Evolutionary conservation across 2,888 invertebrate genomes (phyloP), one percentile per base, ranked within the genome.

Genomic region (Auanema sp.): DNA sequence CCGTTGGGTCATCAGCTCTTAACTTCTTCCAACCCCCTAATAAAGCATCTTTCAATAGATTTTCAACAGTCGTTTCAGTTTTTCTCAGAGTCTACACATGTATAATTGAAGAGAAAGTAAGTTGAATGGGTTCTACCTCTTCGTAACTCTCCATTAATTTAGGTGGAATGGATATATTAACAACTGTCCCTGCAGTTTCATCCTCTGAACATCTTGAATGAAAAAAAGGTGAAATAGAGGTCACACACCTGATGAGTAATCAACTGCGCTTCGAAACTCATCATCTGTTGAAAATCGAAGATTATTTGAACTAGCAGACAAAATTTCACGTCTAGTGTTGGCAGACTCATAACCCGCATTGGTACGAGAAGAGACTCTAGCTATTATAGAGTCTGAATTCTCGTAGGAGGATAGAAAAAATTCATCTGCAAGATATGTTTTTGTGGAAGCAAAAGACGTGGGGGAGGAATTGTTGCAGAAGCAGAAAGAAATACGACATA

Each of bases 1-100:
- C 68, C 8, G 51, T 58, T 11, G 66, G 68, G 41, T 55, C 49
- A 6, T 50, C 56, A 1, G 40, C 6, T 47, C 68, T 59, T 3
- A 72, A 53, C 3, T 44, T 47, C 49, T 72, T 72, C 72, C 72
- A 72, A 21, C 66, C 66, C 47, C 72, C 72, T 23, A 70, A 58
- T 4, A 51, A 51, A 0, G 66, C 66, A 51, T 72, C 72, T 40
- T 64, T 25, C 49, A 70, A 25, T 0, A 72, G 58, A 49, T 62
- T 59, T 24, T 68, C 66, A 24, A 68, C 66, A 51, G 66, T 54
- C 11, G 62, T 62, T 11, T 61, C 44, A 14, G 69, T 68, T 11
- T 65, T 65, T 3, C 51, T 52, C 8, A 72, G 25, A 5, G 67
- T 61, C 58, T 58, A 25, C 21, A 58, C 21, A 10, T 23, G 24